phyloP scores from a whole-genome alignment of 2,797 vertebrate genomes.

The Dermochelys coriacea region DNA sequence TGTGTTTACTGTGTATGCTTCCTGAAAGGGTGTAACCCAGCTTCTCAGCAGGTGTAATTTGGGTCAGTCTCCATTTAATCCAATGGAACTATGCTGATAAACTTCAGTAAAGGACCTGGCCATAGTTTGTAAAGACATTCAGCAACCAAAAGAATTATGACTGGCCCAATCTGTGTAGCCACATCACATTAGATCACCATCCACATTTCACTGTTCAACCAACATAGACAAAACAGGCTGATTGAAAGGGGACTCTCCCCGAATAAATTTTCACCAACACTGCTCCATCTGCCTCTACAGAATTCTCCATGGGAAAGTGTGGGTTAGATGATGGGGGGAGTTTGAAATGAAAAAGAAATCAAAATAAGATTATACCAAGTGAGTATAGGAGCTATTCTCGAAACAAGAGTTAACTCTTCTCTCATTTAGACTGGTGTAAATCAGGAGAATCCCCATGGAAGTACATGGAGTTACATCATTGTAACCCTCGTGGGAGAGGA shows the following conservation, averaged over 20 bases:
- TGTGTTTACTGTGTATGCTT: background rate
- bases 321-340: background rate
- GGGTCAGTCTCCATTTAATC: background rate
- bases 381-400: background rate
- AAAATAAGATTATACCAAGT: background rate
- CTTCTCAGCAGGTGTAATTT: background rate
- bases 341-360: background rate
- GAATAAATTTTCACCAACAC: background rate
- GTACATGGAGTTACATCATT: background rate
- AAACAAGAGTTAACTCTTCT: background rate
- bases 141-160: background rate
- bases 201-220: background rate
- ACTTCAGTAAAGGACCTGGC: background rate
- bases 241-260: background rate
- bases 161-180: background rate
- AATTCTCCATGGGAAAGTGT: background rate
- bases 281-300: background rate
- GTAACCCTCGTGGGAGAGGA: background rate
- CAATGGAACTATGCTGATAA: background rate
- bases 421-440: background rate
- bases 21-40: background rate
- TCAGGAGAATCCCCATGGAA: background rate
- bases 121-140: background rate
- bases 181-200: background rate
- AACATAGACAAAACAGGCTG: background rate